Percentiles rank a stretch among this genome's conserved stretches.
phyloP scores from a whole-genome alignment of 1,140 invertebrate genomes.

The Caligus rogercresseyi region DNA sequence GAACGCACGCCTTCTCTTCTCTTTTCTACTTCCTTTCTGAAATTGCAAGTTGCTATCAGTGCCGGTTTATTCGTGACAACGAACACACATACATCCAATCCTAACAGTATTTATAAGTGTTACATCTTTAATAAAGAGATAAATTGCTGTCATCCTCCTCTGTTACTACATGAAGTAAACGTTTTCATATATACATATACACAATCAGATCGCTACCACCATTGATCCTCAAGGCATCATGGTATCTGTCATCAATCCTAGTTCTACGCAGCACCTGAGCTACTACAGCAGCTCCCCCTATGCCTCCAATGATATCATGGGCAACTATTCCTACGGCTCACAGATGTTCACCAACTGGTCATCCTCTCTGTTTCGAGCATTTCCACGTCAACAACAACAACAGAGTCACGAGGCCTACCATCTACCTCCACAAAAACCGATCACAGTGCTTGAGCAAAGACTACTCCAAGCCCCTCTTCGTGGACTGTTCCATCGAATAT shows the following conservation, averaged over 20 bases:
- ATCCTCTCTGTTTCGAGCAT: not conserved
- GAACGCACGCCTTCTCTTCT: not conserved
- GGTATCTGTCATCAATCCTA: not conserved
- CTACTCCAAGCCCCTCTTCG: slow-evolving; percentile 19
- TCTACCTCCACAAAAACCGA: not conserved
- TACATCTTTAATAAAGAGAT: too few species aligned
- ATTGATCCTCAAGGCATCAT: too few species aligned
- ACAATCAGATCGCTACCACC: too few species aligned
- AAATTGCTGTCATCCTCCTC: too few species aligned
- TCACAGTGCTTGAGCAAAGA: not conserved
- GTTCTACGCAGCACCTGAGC: not conserved
- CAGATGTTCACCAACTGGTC: not conserved
- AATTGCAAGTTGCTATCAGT: not conserved
- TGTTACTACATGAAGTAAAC: too few species aligned
- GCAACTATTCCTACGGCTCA: not conserved
- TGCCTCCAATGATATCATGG: not conserved
- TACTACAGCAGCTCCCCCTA: not conserved
- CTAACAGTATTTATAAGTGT: too few species aligned
- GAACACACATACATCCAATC: too few species aligned
- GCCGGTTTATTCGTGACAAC: not conserved
- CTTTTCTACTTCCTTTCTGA: not conserved
- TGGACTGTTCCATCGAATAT: slow-evolving; percentile 17
- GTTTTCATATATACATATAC: too few species aligned
- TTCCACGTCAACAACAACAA: not conserved
- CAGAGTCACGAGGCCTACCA: too few species aligned